These are phyloP conservation scores for Erythrolamprus reginae DNA, from an alignment of 2,113 vertebrate genomes.

Conservation along the genomic window DNA sequence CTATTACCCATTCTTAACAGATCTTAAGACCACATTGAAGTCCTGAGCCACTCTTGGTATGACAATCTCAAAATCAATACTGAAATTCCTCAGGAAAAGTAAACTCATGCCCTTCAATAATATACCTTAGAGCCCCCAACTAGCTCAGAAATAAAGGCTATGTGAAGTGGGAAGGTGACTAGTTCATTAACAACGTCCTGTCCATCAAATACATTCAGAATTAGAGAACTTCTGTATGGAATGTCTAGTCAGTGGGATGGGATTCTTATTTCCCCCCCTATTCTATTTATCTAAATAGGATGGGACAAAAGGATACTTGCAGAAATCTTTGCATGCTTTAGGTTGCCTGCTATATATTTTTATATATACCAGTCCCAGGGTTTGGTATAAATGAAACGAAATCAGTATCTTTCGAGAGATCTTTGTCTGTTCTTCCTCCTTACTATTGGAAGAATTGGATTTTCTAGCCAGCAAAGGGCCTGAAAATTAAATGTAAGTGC, in stretches of 20 bases:
- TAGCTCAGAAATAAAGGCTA: neutral
- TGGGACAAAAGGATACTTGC: neutral
- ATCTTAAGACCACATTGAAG: neutral
- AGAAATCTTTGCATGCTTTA: neutral
- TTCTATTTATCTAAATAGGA: neutral
- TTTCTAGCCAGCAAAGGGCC: neutral
- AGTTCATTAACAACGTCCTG: neutral
- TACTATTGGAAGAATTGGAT: neutral
- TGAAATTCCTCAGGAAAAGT: neutral
- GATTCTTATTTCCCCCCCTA: neutral
- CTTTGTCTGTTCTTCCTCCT: neutral
- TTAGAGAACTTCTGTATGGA: neutral
- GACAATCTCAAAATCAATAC: neutral
- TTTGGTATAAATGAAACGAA: neutral
- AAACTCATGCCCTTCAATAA: neutral
- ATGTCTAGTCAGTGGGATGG: neutral
- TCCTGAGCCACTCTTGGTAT: neutral
- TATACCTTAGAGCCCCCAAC: neutral
- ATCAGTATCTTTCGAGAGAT: neutral
- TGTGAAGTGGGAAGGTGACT: neutral
- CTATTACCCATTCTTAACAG: too few relatives aligned
- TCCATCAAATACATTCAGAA: neutral
- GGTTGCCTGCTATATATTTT: neutral
- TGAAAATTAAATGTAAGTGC: neutral
- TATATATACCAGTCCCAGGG: neutral